These are phyloP conservation scores for Callithrix jacchus DNA, from an alignment of 2,113 vertebrate genomes.

Conservation along the genomic window DNA sequence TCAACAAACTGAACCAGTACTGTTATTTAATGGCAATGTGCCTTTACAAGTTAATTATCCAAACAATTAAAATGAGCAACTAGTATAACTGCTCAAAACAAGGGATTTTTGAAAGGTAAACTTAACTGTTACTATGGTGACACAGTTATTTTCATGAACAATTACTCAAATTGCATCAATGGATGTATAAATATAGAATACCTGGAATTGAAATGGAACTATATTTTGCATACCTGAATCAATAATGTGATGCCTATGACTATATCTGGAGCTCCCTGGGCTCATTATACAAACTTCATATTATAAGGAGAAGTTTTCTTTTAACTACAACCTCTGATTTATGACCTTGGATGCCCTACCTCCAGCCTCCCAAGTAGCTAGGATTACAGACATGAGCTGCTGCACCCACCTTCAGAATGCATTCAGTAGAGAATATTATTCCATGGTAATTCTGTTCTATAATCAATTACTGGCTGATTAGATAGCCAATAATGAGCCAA, in stretches of 20 bases:
- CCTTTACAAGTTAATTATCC: background rate
- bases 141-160: background rate
- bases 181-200: background rate
- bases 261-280: background rate
- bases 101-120: background rate
- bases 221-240: background rate
- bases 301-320: background rate
- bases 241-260: background rate
- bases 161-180: background rate
- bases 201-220: background rate
- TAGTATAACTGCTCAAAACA: background rate
- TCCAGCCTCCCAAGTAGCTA: too few species aligned
- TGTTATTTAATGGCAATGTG: background rate
- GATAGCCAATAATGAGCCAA: background rate
- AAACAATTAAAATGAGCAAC: background rate
- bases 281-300: background rate
- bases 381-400: too few species aligned
- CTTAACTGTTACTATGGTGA: background rate
- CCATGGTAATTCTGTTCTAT: background rate
- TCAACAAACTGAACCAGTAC: background rate
- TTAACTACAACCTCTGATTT: background rate
- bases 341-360: background rate
- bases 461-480: background rate
- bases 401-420: background rate
- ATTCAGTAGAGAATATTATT: background rate